Evolutionary conservation across 2,888 invertebrate species (phyloP), one percentile per base, ranked within the genome.

Genomic region (Philopedon plagiatum): DNA sequence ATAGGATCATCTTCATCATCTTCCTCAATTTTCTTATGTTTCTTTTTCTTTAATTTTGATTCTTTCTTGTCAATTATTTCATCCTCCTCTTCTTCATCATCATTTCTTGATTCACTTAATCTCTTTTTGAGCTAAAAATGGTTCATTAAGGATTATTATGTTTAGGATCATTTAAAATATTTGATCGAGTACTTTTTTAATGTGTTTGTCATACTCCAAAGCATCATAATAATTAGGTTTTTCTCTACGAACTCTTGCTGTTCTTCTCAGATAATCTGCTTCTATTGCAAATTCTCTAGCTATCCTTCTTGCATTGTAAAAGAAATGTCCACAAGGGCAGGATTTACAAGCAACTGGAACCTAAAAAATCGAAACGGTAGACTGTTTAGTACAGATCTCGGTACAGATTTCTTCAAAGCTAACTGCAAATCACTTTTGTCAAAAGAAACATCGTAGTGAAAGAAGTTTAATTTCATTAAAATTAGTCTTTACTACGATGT

Each of bases 151-250:
- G 23, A 5, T 21, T 8, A 18, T 13, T 26, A 18, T 13, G 44
- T 21, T 41, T 29, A 15, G 37, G 37, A 58, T 37, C n/a, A 2
- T 37, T 18, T 3, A 11, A 34, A 37, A 18, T 56, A 21, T 4
- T 4, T 54, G 37, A 57, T 71, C 7, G 19, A 13, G 68, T 81
- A 86, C 92, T 86, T 92, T 90, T 81, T 90, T 89, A 62, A 91
- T 90, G 82, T 93, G 91, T 80, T 93, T 93, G 81, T 94, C 93
- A 81, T 92, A 94, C 80, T 94, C 92, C 73, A 93, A 89, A 0
- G 93, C 91, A 85, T 95, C 94, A 77, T 94, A 95, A 84, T 93
- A 94, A 87, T 94, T 92, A 1, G 94, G 93, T 80, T 94, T 93
- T 15, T 93, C 91, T 67, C 94, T 86, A 71, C 92, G 89, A 5